Evolutionary conservation across 2,797 vertebrate genomes (phyloP).

Genomic region (Sebastes minor): DNA sequence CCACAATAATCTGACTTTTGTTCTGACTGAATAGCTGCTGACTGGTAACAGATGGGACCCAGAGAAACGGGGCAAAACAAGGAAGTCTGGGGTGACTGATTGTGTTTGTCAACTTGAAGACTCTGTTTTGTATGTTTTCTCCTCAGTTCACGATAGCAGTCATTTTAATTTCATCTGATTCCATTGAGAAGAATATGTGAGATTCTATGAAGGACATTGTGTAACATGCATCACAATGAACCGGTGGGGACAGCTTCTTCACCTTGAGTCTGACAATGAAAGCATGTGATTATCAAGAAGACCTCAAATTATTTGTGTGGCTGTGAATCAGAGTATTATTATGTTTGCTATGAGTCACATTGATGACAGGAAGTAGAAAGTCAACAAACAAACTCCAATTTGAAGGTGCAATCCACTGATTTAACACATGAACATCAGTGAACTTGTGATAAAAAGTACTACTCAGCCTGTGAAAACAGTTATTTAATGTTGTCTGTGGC

Average conservation of each 20-base stretch:
- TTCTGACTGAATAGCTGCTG: conserved; percentile 58
- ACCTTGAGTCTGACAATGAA: conserved; percentile 32
- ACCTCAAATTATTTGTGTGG: neutral
- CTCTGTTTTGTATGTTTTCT: neutral
- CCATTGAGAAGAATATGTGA: neutral
- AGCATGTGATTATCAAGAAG: neutral
- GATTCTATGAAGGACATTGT: conserved; percentile 15
- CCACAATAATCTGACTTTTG: conserved; percentile 69
- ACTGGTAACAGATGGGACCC: conserved; percentile 44
- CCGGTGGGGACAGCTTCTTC: neutral
- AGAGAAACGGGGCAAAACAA: conserved; percentile 12
- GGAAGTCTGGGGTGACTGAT: conserved; percentile 11
- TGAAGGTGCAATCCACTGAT: neutral
- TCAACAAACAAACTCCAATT: neutral
- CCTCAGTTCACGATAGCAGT: neutral
- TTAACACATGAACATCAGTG: no score
- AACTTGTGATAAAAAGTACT: neutral
- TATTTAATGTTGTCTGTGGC: neutral
- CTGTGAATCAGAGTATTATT: neutral
- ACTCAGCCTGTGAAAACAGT: no score
- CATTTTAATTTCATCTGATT: conserved; percentile 23
- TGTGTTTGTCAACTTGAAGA: conserved; percentile 16
- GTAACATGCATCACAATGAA: conserved; percentile 19
- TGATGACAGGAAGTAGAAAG: neutral
- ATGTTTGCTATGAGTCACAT: neutral